Evolutionary conservation across 2,797 vertebrate species (phyloP).

Genomic region (Chromobotia macracanthus): DNA sequence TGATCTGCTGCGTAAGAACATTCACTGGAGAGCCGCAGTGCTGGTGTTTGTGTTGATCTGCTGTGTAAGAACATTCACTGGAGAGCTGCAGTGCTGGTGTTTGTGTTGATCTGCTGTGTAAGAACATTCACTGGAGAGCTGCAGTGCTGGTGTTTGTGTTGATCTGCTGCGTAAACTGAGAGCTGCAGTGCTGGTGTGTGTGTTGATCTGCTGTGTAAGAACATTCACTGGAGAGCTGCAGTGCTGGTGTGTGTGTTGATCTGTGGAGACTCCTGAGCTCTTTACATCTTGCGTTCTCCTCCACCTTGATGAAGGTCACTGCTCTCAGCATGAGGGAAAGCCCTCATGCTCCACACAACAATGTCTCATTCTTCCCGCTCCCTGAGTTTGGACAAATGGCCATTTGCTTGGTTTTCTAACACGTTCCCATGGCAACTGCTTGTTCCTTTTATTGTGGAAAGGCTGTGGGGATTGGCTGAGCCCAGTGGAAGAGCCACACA

Average conservation of each 20-base stretch:
- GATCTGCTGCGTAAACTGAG: conserved; percentile 39
- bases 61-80: too few species aligned
- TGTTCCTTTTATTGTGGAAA: conserved; percentile 75
- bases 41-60: too few species aligned
- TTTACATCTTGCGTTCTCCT: conserved; percentile 49
- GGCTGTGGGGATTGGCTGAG: conserved; percentile 80
- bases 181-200: background rate
- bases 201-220: background rate
- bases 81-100: too few species aligned
- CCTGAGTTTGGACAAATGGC: conserved; percentile 75
- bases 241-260: conserved; percentile 37
- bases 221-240: conserved; percentile 9
- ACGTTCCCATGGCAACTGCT: conserved; percentile 79
- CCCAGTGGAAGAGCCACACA: conserved; percentile 71
- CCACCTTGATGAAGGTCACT: conserved; percentile 54
- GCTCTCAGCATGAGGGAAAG: conserved; percentile 61
- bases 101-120: too few species aligned
- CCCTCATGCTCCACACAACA: conserved; percentile 60
- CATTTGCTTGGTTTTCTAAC: conserved; percentile 78
- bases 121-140: too few species aligned
- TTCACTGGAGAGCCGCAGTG: too few species aligned
- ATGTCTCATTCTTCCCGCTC: conserved; percentile 67
- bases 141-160: too few species aligned
- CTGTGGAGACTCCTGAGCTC: conserved; percentile 42
- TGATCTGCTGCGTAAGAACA: conserved; percentile 65